Evolutionary conservation across 64 coral and sea anemone genomes (phyloP).

Genomic region (Porites australiensis): DNA sequence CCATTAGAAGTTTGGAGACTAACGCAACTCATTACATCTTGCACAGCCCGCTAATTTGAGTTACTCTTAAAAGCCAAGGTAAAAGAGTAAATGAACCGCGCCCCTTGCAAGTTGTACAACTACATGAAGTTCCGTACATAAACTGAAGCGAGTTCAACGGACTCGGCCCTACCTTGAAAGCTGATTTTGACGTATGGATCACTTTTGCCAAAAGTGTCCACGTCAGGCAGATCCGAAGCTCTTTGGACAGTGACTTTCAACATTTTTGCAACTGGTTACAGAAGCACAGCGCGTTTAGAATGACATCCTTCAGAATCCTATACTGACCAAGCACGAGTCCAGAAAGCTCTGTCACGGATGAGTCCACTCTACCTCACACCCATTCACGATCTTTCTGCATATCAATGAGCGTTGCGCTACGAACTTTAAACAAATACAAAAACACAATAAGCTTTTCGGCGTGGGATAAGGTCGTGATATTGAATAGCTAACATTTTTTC

Average conservation of each 20-base stretch:
- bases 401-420: conserved; percentile 25
- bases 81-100: not conserved
- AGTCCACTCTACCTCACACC: conserved; percentile 44
- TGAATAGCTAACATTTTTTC: conserved; percentile 9
- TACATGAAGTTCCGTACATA: not conserved
- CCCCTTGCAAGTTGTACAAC: not conserved
- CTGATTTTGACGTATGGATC: conserved; percentile 82
- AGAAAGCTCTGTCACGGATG: not conserved
- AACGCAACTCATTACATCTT: not conserved
- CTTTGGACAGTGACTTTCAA: conserved; percentile 80
- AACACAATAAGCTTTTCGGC: conserved; percentile 13
- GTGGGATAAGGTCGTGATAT: conserved; percentile 2
- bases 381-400: conserved; percentile 47
- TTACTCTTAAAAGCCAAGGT: not conserved
- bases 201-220: conserved; percentile 88
- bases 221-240: conserved; percentile 84
- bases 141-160: not conserved
- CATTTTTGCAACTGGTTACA: conserved; percentile 37
- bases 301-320: not conserved
- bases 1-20: not conserved
- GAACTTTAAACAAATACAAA: conserved; percentile 22
- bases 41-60: not conserved
- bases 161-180: conserved; percentile 72
- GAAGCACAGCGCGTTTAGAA: not conserved
- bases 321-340: not conserved